phyloP scores from a whole-genome alignment of 1,140 invertebrate species.

The Drosophila auraria region DNA sequence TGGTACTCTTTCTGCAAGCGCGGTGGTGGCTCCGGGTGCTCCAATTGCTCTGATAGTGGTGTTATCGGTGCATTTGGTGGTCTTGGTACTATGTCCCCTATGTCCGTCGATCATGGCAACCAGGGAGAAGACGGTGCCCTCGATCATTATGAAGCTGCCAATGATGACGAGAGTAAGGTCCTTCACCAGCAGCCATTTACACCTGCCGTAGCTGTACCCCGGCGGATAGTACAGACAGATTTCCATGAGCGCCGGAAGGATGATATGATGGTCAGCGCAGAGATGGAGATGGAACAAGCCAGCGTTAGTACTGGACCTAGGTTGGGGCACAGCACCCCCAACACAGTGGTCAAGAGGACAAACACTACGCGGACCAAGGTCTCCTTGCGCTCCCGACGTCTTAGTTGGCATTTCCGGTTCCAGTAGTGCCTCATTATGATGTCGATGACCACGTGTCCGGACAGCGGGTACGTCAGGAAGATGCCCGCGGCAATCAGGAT shows the following conservation, averaged over 20 bases:
- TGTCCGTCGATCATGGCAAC: slow-evolving; percentile 5
- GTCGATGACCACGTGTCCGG: slow-evolving; percentile 54
- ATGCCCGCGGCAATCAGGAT: slow-evolving; percentile 21
- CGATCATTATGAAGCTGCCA: slow-evolving; percentile 30
- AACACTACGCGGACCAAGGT: slow-evolving; percentile 3
- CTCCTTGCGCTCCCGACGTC: slow-evolving; percentile 25
- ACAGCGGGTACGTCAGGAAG: slow-evolving; percentile 46
- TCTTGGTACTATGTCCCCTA: too few species aligned
- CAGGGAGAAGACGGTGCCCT: slow-evolving; percentile 32
- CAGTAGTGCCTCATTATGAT: slow-evolving; percentile 48
- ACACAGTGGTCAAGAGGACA: slow-evolving; percentile 17
- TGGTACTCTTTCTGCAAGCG: too few species aligned
- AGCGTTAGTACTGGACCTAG: slow-evolving; percentile 47
- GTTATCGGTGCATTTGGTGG: too few species aligned
- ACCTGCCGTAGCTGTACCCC: slow-evolving; percentile 38
- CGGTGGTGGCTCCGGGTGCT: too few species aligned
- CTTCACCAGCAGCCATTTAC: slow-evolving; percentile 48
- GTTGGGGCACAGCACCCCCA: slow-evolving; percentile 46
- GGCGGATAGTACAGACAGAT: slow-evolving; percentile 44
- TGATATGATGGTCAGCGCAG: slow-evolving; percentile 55
- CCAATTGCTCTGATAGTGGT: too few species aligned
- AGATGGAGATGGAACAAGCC: slow-evolving; percentile 53
- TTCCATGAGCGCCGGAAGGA: slow-evolving; percentile 51
- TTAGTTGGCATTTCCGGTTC: neutral
- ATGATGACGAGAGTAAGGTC: slow-evolving; percentile 28